Evolutionary conservation across 1,140 invertebrate species (phyloP).

Genomic region (Portunus trituberculatus): DNA sequence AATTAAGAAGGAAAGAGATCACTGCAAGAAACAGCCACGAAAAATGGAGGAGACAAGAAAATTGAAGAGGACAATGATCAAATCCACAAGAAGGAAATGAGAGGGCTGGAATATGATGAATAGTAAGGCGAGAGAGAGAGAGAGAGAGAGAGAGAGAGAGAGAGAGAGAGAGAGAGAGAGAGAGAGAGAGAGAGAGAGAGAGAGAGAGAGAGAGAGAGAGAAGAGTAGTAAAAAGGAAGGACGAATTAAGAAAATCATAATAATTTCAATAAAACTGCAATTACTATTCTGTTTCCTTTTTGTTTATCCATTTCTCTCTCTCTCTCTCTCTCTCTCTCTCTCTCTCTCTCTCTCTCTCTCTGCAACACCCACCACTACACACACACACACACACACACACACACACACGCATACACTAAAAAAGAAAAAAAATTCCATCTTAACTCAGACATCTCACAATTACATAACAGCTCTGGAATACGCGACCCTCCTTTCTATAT

Average conservation of each 20-base stretch:
- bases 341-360: background rate
- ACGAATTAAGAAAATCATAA: no score
- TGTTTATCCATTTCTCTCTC: background rate
- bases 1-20: background rate
- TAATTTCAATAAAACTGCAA: background rate
- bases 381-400: no score
- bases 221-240: no score
- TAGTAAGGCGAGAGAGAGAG: background rate
- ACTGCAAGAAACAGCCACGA: background rate
- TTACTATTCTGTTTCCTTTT: background rate
- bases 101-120: background rate
- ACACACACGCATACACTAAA: no score
- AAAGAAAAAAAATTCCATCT: no score
- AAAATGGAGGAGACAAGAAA: background rate
- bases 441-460: background rate
- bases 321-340: background rate
- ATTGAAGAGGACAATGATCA: background rate
- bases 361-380: background rate
- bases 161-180: no score
- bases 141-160: background rate
- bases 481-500: background rate
- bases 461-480: background rate
- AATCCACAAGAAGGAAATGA: background rate
- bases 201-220: no score
- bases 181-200: no score